Evolutionary conservation across 2,797 vertebrate species (phyloP).

Genomic region (Gallirallus australis): DNA sequence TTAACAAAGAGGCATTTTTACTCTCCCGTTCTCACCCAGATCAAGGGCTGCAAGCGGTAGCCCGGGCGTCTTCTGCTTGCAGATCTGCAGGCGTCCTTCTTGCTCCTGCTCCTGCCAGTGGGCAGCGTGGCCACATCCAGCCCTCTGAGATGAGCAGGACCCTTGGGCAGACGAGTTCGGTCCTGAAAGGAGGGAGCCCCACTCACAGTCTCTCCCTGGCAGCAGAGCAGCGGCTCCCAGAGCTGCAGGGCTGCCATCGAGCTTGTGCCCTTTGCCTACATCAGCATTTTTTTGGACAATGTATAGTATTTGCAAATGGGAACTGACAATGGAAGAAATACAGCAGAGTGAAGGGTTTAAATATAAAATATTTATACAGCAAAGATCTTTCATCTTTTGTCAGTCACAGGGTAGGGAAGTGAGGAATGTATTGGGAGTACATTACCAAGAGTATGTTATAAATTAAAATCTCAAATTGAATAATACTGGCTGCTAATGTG

Average conservation of each 20-base stretch:
- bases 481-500: conserved; percentile 82
- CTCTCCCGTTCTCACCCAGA: neutral
- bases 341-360: conserved; percentile 80
- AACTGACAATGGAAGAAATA: conserved; percentile 78
- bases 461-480: conserved; percentile 84
- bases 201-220: neutral
- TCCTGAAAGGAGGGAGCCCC: neutral
- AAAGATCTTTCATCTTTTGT: conserved; percentile 83
- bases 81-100: rapidly evolving
- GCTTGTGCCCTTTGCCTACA: conserved; percentile 26
- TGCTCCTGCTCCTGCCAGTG: rapidly evolving
- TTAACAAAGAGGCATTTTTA: conserved; percentile 6
- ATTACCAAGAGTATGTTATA: conserved; percentile 84
- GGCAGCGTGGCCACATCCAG: neutral
- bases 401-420: conserved; percentile 79
- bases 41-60: neutral
- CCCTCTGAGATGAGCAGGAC: rapidly evolving
- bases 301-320: conserved; percentile 80
- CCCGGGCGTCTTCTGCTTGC: neutral
- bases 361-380: conserved; percentile 85
- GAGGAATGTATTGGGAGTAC: conserved; percentile 81
- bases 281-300: conserved; percentile 72
- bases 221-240: neutral
- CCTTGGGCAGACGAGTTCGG: neutral
- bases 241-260: neutral